phyloP scores from a whole-genome alignment of 2,888 invertebrate genomes.

The Morpho deidamia region DNA sequence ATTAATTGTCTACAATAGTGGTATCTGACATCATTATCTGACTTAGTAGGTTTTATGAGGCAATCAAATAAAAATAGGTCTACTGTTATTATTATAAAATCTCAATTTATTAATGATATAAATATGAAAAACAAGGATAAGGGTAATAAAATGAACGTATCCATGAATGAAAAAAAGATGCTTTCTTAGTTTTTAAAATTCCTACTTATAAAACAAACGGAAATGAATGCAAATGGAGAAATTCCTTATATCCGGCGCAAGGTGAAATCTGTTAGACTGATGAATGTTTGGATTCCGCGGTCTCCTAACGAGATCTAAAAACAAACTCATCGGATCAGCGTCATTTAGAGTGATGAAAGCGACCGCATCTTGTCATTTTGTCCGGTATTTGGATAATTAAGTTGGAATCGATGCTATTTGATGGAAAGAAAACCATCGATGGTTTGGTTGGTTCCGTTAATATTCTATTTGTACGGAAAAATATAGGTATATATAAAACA shows the following conservation, averaged over 20 bases:
- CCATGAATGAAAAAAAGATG: conserved; percentile 26
- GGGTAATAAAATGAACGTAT: too few species aligned
- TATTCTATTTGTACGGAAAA: too few species aligned
- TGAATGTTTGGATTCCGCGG: conserved; percentile 56
- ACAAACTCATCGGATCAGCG: conserved; percentile 46
- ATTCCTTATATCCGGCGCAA: conserved; percentile 55
- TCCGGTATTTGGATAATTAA: conserved; percentile 60
- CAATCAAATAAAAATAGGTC: too few species aligned
- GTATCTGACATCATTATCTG: conserved; percentile 3
- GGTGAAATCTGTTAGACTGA: conserved; percentile 59
- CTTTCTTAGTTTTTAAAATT: conserved; percentile 63
- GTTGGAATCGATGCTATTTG: conserved; percentile 49
- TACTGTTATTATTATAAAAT: too few species aligned
- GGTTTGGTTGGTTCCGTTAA: too few species aligned
- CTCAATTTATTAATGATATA: too few species aligned
- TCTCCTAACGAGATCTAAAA: conserved; percentile 64
- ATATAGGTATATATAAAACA: too few species aligned
- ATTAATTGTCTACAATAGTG: neutral
- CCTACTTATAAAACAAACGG: conserved; percentile 31
- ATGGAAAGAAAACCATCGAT: neutral
- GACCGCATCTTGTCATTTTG: conserved; percentile 51
- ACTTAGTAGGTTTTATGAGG: too few species aligned
- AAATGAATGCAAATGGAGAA: conserved; percentile 56
- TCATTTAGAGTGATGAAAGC: conserved; percentile 43
- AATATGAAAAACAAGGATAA: too few species aligned